phyloP scores from a whole-genome alignment of 53 echinoderm and acorn worm species.

The Zoroaster sp. region DNA sequence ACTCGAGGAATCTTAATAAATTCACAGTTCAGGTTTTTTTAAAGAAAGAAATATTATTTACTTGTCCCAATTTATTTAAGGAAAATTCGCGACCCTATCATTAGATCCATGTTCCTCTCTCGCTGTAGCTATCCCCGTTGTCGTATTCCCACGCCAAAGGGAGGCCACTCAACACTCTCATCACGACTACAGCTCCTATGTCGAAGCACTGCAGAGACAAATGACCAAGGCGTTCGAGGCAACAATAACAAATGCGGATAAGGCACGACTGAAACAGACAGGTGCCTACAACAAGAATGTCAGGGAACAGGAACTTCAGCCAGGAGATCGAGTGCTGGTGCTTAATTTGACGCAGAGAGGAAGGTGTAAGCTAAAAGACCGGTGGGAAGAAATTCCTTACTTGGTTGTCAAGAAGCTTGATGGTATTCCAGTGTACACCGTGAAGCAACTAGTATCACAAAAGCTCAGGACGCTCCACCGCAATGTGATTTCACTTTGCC shows the following conservation, averaged over 20 bases:
- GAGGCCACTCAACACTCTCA: background rate
- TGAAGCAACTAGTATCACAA: background rate
- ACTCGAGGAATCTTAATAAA: too few species aligned
- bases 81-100: too few species aligned
- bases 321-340: constrained; percentile 37
- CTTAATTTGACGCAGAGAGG: constrained; percentile 12
- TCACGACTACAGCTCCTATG: too few species aligned
- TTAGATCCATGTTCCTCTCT: too few species aligned
- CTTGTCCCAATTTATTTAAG: too few species aligned
- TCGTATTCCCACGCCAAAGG: background rate
- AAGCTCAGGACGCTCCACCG: constrained; percentile 1
- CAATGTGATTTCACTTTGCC: constrained; percentile 4
- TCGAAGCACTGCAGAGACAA: background rate
- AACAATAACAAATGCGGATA: background rate
- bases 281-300: background rate
- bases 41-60: too few species aligned
- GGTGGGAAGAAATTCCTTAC: constrained; percentile 33
- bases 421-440: constrained; percentile 11
- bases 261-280: background rate
- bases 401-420: background rate
- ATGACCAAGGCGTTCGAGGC: background rate
- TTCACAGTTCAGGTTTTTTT: too few species aligned
- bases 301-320: background rate
- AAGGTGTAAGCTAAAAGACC: constrained; percentile 30
- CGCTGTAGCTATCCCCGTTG: too few species aligned